Evolutionary conservation across 1,140 invertebrate species (phyloP).

Genomic region (Cotesia chilonis): DNA sequence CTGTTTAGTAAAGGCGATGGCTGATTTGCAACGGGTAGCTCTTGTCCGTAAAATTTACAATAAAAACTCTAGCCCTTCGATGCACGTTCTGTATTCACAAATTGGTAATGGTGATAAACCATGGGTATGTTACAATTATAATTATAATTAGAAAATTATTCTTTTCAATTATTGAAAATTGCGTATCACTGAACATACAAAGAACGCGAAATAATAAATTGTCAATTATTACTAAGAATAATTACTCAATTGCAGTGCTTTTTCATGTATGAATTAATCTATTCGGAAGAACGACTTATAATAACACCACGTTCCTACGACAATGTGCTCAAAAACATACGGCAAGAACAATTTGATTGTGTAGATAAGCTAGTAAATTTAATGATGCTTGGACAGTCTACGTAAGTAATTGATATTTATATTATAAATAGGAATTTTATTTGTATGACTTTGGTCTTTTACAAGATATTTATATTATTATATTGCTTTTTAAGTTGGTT

Average conservation of each 20-base stretch:
- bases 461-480: too few species aligned
- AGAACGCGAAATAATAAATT: neutral
- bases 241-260: constrained; percentile 41
- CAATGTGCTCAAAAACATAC: constrained; percentile 36
- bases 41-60: constrained; percentile 43
- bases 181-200: neutral
- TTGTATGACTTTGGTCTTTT: too few species aligned
- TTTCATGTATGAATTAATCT: constrained; percentile 41
- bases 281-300: constrained; percentile 42
- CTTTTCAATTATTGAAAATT: neutral
- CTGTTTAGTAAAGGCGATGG: constrained; percentile 44
- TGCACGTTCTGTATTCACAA: constrained; percentile 45
- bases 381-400: constrained; percentile 37
- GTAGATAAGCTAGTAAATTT: constrained; percentile 44
- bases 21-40: constrained; percentile 38
- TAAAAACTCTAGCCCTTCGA: constrained; percentile 36
- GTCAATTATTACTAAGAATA: neutral
- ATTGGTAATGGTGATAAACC: constrained; percentile 41
- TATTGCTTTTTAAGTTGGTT: too few species aligned
- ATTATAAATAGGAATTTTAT: neutral
- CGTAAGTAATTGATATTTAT: constrained; percentile 30
- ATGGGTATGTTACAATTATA: constrained; percentile 40
- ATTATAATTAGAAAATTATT: constrained; percentile 21
- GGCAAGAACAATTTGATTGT: constrained; percentile 37
- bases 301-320: constrained; percentile 39